Evolutionary conservation across 1,140 invertebrate genomes (phyloP).

Genomic region (Ephestia elutella): DNA sequence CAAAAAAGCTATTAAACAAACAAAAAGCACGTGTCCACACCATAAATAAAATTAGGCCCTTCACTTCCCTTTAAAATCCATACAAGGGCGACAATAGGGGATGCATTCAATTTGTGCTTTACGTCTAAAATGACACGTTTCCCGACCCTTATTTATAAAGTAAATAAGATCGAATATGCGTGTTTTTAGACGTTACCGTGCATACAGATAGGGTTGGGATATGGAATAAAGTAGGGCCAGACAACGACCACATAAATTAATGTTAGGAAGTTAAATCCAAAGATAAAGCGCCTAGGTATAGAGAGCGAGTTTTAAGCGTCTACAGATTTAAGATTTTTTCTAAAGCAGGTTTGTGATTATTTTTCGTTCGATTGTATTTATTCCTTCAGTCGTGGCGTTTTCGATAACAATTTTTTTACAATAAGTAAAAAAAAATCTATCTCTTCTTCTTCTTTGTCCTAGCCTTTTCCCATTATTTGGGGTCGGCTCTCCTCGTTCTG

Average conservation of each 20-base stretch:
- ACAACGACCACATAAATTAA: conserved; percentile 8
- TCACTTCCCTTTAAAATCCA: conserved; percentile 4
- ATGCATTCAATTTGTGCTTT: conserved; percentile 7
- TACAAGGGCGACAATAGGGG: conserved; percentile 3
- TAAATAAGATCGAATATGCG: not conserved
- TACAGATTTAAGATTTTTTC: too few species aligned
- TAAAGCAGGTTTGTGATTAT: too few species aligned
- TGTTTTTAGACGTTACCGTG: not conserved
- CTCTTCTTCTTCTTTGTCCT: too few species aligned
- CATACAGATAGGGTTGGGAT: not conserved
- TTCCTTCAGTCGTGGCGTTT: too few species aligned
- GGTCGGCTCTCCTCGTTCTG: too few species aligned
- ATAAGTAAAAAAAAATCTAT: too few species aligned
- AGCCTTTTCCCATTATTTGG: too few species aligned
- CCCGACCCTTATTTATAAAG: not conserved
- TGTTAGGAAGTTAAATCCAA: not conserved
- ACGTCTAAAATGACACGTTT: not conserved
- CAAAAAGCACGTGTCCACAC: conserved; percentile 8
- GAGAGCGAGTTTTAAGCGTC: too few species aligned
- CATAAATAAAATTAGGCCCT: conserved; percentile 10
- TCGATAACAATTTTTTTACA: too few species aligned
- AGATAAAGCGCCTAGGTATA: not conserved
- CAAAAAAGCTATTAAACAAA: not conserved
- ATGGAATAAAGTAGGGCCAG: conserved; percentile 1
- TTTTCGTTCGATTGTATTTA: too few species aligned